These are phyloP conservation scores for Campopleginae sp. DNA, from an alignment of 2,888 invertebrate species.

Conservation along the genomic window DNA sequence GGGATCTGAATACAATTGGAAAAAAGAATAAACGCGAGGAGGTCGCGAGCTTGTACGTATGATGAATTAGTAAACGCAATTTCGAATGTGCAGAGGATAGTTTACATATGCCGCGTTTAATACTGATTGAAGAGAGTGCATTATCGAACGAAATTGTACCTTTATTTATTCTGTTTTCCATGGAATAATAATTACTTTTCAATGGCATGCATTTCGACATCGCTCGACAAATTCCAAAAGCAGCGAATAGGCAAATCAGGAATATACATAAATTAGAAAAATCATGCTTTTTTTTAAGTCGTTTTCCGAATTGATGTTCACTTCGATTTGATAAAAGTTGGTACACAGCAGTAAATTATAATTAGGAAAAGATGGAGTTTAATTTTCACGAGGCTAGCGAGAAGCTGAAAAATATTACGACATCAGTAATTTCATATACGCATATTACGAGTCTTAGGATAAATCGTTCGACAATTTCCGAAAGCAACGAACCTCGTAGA, in stretches of 20 bases:
- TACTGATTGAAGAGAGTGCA: not conserved
- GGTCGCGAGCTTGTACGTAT: not conserved
- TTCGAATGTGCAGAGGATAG: not conserved
- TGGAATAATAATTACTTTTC: not conserved
- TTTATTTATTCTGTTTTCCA: not conserved
- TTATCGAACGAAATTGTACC: not conserved
- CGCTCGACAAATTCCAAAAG: not conserved
- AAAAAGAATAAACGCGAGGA: not conserved
- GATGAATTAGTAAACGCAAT: not conserved
- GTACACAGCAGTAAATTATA: no score
- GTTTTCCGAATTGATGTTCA: no score
- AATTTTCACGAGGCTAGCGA: no score
- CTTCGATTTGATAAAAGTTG: no score
- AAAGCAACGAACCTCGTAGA: not conserved
- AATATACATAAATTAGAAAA: not conserved
- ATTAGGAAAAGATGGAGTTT: no score
- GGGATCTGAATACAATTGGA: not conserved
- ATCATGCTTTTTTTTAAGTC: no score
- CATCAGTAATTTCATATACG: no score
- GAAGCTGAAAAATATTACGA: no score
- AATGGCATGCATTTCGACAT: not conserved
- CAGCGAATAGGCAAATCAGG: not conserved
- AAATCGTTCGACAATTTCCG: not conserved
- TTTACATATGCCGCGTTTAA: not conserved
- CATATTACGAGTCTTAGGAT: no score